Evolutionary conservation across 1,140 invertebrate species (phyloP), one percentile per base, ranked within the genome.

Genomic region (Ceratina calcarata): DNA sequence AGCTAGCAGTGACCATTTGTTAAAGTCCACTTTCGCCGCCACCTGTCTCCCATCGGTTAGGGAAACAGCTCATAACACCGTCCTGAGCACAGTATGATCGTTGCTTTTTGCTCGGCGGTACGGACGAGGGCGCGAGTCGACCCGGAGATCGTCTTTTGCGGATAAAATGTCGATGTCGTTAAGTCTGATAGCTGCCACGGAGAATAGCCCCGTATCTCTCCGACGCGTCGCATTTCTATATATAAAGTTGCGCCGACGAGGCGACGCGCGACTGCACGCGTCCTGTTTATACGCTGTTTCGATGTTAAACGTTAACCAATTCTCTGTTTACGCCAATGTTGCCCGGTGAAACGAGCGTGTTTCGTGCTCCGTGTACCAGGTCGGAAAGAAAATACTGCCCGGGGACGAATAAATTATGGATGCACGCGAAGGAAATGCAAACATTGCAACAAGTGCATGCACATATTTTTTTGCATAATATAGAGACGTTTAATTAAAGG

Each of bases 1-100:
- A 60, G 75, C 79, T 85, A 73, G 74, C 85, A 82, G 87, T 87
- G 85, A 86, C 83, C 89, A 90, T 90, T 91, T 90, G 84, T 91
- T 89, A 88, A 88, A 82, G 82, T 88, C 86, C 86, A 86, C 83
- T 84, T 80, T 73, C 78, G 55, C 78, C 71, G 73, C 74, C 82
- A 78, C 83, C 84, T 86, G 85, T 84, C 83, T 79, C 80, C 80
- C 78, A 77, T 84, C 82, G 79, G 78, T 61, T 75, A 75, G 74
- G 82, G 70, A 86, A 83, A 80, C 77, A 70, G 66, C 77, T 86
- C 74, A 84, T 83, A 75, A 80, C 78, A 75, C 74, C 80, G 77
- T 81, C 73, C 75, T 53, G 61, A 20, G 74, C 24, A 60, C 57
- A 16, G n/a, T 66, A 8, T 32, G 74, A 80, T 80, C 55, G 81